Evolutionary conservation across 53 echinoderm and acorn worm genomes (phyloP).

Genomic region (Echinarachnius parma): DNA sequence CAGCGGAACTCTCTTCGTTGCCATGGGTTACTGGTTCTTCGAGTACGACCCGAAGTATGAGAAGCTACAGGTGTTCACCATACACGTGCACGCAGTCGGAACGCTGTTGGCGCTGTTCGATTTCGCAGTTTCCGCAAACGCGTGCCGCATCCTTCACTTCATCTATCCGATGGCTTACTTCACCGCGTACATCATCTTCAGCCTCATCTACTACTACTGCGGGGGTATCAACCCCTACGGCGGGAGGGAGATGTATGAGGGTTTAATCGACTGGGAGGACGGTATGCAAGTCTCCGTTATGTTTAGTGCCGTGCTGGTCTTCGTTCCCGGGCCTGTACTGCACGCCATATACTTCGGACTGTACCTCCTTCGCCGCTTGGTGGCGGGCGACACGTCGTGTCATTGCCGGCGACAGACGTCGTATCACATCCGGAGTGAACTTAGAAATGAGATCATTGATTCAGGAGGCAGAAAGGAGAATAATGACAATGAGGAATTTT

Average conservation of each 20-base stretch:
- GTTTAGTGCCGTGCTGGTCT: conserved; percentile 7
- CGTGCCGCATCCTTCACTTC: conserved; percentile 60
- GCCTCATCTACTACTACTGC: conserved; percentile 46
- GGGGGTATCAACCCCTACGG: conserved; percentile 75
- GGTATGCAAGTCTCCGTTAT: neutral
- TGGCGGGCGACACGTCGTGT: conserved; percentile 22
- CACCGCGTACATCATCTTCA: conserved; percentile 53
- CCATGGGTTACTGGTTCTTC: conserved; percentile 64
- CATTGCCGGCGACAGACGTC: conserved; percentile 5
- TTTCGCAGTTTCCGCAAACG: conserved; percentile 30
- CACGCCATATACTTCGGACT: conserved; percentile 33
- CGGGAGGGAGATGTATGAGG: conserved; percentile 55
- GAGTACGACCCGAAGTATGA: conserved; percentile 56
- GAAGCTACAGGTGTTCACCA: conserved; percentile 56
- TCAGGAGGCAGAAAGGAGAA: no score
- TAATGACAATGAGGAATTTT: no score
- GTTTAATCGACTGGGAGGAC: conserved; percentile 64
- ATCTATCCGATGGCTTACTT: conserved; percentile 52
- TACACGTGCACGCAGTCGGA: conserved; percentile 66
- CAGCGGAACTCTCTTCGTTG: conserved; percentile 50
- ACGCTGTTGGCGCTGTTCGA: conserved; percentile 48
- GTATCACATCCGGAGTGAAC: no score
- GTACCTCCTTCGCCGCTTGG: conserved; percentile 18
- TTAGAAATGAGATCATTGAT: no score
- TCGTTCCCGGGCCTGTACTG: conserved; percentile 24